These are phyloP conservation scores for Lerema accius DNA, from an alignment of 1,140 invertebrate species.

Conservation along the genomic window DNA sequence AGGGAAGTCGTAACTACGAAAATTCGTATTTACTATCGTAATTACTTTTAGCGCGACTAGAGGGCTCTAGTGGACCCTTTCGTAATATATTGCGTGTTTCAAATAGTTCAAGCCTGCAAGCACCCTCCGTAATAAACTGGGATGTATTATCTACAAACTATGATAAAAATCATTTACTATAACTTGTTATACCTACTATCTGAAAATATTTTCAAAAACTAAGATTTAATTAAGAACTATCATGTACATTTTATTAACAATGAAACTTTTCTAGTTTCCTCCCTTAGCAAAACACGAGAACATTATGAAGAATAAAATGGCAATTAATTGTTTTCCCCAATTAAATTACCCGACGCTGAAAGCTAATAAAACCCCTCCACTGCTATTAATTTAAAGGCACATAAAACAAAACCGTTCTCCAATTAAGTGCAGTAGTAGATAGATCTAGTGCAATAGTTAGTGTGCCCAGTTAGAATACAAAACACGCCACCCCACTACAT, in stretches of 20 bases:
- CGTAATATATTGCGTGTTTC: constrained; percentile 9
- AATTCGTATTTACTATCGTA: constrained; percentile 12
- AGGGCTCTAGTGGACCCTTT: constrained; percentile 14
- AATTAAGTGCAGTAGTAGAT: constrained; percentile 30
- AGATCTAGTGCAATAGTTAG: constrained; percentile 32
- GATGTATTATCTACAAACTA: too few relatives aligned
- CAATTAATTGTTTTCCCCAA: constrained; percentile 10
- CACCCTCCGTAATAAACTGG: too few relatives aligned
- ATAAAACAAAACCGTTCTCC: constrained; percentile 34
- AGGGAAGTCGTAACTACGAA: too few relatives aligned
- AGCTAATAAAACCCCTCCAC: constrained; percentile 17
- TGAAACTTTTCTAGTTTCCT: too few relatives aligned
- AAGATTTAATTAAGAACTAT: too few relatives aligned
- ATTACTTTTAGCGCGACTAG: constrained; percentile 12
- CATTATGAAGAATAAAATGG: neutral
- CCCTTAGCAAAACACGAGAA: too few relatives aligned
- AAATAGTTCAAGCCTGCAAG: constrained; percentile 10
- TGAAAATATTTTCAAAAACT: too few relatives aligned
- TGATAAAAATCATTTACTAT: too few relatives aligned
- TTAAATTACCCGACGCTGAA: constrained; percentile 7
- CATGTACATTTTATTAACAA: too few relatives aligned
- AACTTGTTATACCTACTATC: too few relatives aligned
- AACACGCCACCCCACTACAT: constrained; percentile 51
- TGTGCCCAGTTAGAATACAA: constrained; percentile 50
- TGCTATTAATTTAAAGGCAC: constrained; percentile 36